Conservation (phyloP, 2,797 vertebrate genomes). For the Anniella stebbinsi region DNA sequence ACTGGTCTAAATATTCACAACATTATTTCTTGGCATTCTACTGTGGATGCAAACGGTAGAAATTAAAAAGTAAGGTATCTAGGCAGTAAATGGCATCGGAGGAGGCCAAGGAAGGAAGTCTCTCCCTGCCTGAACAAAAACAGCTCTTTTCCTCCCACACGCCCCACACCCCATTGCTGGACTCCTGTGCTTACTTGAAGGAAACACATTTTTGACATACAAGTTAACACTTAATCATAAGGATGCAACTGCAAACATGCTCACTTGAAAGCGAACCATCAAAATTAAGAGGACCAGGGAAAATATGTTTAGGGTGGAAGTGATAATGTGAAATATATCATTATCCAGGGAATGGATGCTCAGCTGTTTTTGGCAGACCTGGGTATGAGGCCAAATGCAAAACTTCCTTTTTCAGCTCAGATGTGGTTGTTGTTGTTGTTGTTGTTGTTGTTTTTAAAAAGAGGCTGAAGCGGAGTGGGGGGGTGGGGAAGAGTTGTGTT, state of each 20-base stretch:
- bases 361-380: not conserved
- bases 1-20: not conserved
- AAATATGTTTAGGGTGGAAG: not conserved
- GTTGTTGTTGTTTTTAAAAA: not conserved
- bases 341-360: too few species aligned
- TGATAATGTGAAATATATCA: not conserved
- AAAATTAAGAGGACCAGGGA: not conserved
- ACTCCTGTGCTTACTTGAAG: not conserved
- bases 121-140: not conserved
- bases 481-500: rapidly evolving
- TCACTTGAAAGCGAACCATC: not conserved
- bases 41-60: not conserved
- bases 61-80: not conserved
- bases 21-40: not conserved
- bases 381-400: not conserved
- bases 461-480: too few species aligned
- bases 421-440: not conserved
- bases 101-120: not conserved
- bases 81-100: not conserved
- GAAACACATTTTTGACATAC: not conserved
- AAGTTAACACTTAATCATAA: not conserved
- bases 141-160: not conserved
- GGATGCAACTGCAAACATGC: not conserved
- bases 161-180: not conserved
- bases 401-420: not conserved